Evolutionary conservation across 2,113 vertebrate genomes (phyloP).

Genomic region (Empidonax alnorum): DNA sequence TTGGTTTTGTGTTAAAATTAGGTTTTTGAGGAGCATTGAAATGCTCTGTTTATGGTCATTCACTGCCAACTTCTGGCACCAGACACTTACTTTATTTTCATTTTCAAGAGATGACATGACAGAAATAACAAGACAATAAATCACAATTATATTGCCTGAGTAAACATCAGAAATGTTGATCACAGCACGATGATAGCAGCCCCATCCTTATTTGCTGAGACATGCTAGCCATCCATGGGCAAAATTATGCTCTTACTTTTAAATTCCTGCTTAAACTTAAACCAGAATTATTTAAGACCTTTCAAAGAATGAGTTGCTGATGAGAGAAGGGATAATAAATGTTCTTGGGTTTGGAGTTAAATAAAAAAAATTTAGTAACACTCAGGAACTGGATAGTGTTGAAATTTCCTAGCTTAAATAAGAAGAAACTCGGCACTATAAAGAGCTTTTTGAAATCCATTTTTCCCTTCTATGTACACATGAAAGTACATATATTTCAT

Average conservation of each 20-base stretch:
- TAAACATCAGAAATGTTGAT: conserved; percentile 26
- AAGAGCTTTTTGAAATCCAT: neutral
- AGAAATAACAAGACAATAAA: conserved; percentile 45
- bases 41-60: conserved; percentile 22
- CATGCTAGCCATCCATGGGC: neutral
- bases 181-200: neutral
- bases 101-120: neutral
- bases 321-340: neutral
- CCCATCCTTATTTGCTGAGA: neutral
- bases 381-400: neutral
- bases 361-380: neutral
- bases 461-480: neutral
- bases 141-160: conserved; percentile 22
- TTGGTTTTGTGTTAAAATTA: neutral
- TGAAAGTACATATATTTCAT: neutral
- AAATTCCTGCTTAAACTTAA: neutral
- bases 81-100: neutral
- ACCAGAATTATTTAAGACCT: neutral
- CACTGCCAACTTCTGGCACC: neutral
- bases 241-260: neutral
- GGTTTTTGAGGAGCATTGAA: neutral
- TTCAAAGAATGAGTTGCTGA: neutral
- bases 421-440: neutral
- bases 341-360: neutral
- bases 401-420: neutral